Evolutionary conservation across 2,888 invertebrate genomes (phyloP).

Genomic region (Patella ulyssiponensis): DNA sequence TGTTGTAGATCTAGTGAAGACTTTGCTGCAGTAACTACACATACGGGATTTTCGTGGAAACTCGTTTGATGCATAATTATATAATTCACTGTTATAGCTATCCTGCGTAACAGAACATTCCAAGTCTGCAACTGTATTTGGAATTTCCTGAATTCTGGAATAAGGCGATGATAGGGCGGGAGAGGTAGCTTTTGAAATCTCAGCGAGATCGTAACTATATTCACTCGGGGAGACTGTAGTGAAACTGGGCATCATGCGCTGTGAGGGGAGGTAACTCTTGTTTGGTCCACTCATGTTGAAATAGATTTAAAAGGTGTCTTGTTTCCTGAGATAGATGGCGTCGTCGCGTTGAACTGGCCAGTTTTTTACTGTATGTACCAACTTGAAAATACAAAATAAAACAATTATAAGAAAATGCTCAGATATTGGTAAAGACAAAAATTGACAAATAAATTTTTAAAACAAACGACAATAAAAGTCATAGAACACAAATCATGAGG

Average conservation of each 20-base stretch:
- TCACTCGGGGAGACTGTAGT: constrained; percentile 23
- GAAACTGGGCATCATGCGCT: constrained; percentile 26
- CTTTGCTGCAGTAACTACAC: constrained; percentile 63
- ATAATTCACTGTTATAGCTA: constrained; percentile 60
- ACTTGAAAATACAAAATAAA: neutral
- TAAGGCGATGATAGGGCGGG: constrained; percentile 18
- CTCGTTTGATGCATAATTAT: constrained; percentile 63
- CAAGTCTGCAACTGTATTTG: constrained; percentile 23
- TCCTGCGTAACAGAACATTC: constrained; percentile 33
- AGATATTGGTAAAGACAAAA: neutral
- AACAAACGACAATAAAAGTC: neutral
- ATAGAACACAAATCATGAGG: neutral
- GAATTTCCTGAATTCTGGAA: constrained; percentile 19
- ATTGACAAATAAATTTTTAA: neutral
- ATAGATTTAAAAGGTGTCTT: neutral
- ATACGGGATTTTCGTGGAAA: constrained; percentile 64
- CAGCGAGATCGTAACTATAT: constrained; percentile 17
- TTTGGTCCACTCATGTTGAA: constrained; percentile 30
- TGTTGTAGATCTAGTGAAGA: constrained; percentile 66
- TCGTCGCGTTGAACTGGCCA: neutral
- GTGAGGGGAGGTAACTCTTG: constrained; percentile 33
- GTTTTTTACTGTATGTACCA: constrained; percentile 1
- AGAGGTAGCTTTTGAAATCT: constrained; percentile 22
- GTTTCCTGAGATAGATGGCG: neutral
- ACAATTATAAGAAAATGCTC: neutral